Evolutionary conservation across 1,140 invertebrate genomes (phyloP).

Genomic region (Melitaea cinxia): DNA sequence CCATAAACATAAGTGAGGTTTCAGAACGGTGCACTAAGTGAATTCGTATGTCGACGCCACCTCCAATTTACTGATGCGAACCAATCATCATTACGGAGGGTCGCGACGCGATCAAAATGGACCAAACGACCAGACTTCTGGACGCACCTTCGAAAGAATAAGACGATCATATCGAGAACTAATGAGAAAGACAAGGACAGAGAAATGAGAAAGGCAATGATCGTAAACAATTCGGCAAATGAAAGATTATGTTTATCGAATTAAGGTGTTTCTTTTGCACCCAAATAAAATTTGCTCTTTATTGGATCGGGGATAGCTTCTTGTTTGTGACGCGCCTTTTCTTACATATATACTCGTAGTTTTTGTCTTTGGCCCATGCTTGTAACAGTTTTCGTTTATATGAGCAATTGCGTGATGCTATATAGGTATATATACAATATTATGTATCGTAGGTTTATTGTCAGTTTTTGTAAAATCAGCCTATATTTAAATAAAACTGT

Average conservation of each 20-base stretch:
- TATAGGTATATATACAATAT: no score
- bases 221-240: slow-evolving; percentile 75
- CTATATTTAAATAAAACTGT: no score
- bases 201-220: slow-evolving; percentile 38
- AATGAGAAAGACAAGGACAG: slow-evolving; percentile 39
- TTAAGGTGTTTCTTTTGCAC: slow-evolving; percentile 67
- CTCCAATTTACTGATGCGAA: slow-evolving; percentile 61
- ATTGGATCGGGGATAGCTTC: slow-evolving; percentile 56
- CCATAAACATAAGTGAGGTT: slow-evolving; percentile 40
- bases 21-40: slow-evolving; percentile 58
- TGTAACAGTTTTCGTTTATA: no score
- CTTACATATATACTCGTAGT: slow-evolving; percentile 26
- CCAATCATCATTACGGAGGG: slow-evolving; percentile 75
- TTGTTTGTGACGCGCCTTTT: slow-evolving; percentile 44
- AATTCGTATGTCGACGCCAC: slow-evolving; percentile 73
- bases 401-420: no score
- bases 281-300: slow-evolving; percentile 74
- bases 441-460: no score
- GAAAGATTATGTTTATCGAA: slow-evolving; percentile 81
- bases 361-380: slow-evolving; percentile 33
- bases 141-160: slow-evolving; percentile 59
- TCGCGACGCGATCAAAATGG: slow-evolving; percentile 61
- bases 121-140: slow-evolving; percentile 43
- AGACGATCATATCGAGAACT: slow-evolving; percentile 38
- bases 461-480: no score